Conservation (phyloP, 2,797 vertebrate species). For the Typhlichthys subterraneus region DNA sequence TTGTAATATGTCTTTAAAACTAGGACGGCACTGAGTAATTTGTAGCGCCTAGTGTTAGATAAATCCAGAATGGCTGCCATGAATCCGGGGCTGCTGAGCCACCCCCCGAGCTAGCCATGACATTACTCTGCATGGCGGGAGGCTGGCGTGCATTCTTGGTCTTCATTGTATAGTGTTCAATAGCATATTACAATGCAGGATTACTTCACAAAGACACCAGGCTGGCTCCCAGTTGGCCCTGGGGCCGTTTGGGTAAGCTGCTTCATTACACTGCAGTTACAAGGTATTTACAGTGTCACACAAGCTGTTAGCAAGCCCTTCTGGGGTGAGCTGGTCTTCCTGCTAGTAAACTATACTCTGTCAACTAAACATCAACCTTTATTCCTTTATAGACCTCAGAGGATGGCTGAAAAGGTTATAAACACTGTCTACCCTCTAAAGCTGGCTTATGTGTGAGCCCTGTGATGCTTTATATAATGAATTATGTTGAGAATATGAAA, state of each 20-base stretch:
- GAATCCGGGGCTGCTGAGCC: conserved; percentile 51
- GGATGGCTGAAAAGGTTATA: conserved; percentile 2
- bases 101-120: conserved; percentile 36
- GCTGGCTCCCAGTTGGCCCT: conserved; percentile 35
- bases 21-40: conserved; percentile 72
- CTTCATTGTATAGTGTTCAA: conserved; percentile 18
- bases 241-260: conserved; percentile 38
- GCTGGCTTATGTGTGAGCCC: too few relatives aligned
- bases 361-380: not conserved
- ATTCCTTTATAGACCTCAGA: conserved; percentile 6
- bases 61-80: conserved; percentile 65
- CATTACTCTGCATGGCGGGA: conserved; percentile 31
- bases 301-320: conserved; percentile 21
- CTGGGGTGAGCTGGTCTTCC: conserved; percentile 13
- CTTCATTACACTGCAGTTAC: conserved; percentile 27
- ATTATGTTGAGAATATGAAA: not conserved
- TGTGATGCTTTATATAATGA: not conserved
- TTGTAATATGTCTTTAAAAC: conserved; percentile 75
- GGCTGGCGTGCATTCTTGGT: conserved; percentile 30
- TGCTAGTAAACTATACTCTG: conserved; percentile 3
- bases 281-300: conserved; percentile 20
- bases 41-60: conserved; percentile 68
- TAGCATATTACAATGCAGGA: conserved; percentile 37
- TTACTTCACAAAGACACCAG: conserved; percentile 45
- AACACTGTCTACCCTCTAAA: too few relatives aligned